phyloP scores from a whole-genome alignment of 2,113 vertebrate species.

The Trogon surrucura region DNA sequence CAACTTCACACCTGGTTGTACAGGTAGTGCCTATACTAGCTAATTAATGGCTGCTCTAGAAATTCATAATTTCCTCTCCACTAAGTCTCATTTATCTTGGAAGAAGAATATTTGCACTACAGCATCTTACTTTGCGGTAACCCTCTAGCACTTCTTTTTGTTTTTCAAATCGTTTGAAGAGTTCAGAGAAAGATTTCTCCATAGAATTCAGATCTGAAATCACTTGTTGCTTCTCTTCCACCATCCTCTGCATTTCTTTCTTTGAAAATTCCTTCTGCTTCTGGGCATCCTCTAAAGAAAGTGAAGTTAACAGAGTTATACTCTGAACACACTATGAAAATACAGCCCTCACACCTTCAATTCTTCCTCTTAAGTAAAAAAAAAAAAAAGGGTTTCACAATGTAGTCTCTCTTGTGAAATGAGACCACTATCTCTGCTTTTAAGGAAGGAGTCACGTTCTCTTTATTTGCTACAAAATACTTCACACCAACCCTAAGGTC shows the following conservation, averaged over 20 bases:
- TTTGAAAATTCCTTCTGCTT: constrained; percentile 78
- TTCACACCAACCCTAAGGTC: not conserved
- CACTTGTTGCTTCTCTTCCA: constrained; percentile 85
- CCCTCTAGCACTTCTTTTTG: constrained; percentile 88
- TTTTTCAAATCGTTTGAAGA: constrained; percentile 92
- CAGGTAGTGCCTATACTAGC: not conserved
- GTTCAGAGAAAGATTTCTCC: constrained; percentile 89
- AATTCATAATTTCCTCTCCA: not conserved
- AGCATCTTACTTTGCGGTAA: constrained; percentile 82
- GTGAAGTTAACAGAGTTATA: not conserved
- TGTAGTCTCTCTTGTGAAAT: not conserved
- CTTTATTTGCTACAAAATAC: not conserved
- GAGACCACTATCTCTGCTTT: not conserved
- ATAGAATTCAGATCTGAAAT: constrained; percentile 81
- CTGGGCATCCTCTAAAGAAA: constrained; percentile 78
- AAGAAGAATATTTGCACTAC: not conserved
- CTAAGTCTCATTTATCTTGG: not conserved
- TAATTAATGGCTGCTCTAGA: not conserved
- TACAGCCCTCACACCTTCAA: not conserved
- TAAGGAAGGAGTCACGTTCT: not conserved
- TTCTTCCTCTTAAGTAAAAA: not conserved
- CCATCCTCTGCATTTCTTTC: constrained; percentile 73
- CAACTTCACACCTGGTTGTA: not conserved
- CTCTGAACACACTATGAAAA: not conserved
- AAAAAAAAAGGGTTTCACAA: not conserved